Percentiles rank a stretch among this genome's conserved stretches.
These are phyloP conservation scores for Myotis findleyi DNA, from an alignment of 2,797 vertebrate species.

Conservation along the genomic window DNA sequence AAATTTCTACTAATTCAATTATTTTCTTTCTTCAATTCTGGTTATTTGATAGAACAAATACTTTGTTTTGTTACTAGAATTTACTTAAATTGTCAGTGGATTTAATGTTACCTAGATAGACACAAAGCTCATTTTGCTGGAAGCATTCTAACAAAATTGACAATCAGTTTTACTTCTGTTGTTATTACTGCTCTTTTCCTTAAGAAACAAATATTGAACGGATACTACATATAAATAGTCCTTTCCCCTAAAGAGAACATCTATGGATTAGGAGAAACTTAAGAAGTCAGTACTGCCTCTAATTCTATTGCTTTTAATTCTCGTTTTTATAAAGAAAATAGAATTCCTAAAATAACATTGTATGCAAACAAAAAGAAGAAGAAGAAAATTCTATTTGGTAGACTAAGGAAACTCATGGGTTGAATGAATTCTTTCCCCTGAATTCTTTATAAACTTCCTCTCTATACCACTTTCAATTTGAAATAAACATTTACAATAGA, in stretches of 20 bases:
- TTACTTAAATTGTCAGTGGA: slow-evolving; percentile 40
- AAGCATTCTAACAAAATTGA: slow-evolving; percentile 29
- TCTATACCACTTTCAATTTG: slow-evolving; percentile 64
- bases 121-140: slow-evolving; percentile 47
- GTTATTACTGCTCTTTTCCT: slow-evolving; percentile 40
- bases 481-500: slow-evolving; percentile 70
- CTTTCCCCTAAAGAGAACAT: slow-evolving; percentile 22
- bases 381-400: slow-evolving; percentile 39
- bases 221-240: not conserved
- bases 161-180: slow-evolving; percentile 41
- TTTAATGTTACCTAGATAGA: not conserved
- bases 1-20: slow-evolving; percentile 54
- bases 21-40: slow-evolving; percentile 24
- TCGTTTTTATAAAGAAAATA: slow-evolving; percentile 52
- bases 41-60: not conserved
- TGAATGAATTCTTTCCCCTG: slow-evolving; percentile 60
- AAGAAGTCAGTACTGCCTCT: not conserved
- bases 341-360: slow-evolving; percentile 68
- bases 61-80: slow-evolving; percentile 38
- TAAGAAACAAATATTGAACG: slow-evolving; percentile 54
- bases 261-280: slow-evolving; percentile 45
- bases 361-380: not conserved
- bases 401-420: slow-evolving; percentile 42
- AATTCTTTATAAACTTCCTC: slow-evolving; percentile 74
- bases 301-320: slow-evolving; percentile 56